A percentile compares a stretch with the other conserved stretches of the same genome.
These are phyloP conservation scores for Stomatorhinus walkeri DNA, from an alignment of 2,797 vertebrate genomes.

Conservation along the genomic window DNA sequence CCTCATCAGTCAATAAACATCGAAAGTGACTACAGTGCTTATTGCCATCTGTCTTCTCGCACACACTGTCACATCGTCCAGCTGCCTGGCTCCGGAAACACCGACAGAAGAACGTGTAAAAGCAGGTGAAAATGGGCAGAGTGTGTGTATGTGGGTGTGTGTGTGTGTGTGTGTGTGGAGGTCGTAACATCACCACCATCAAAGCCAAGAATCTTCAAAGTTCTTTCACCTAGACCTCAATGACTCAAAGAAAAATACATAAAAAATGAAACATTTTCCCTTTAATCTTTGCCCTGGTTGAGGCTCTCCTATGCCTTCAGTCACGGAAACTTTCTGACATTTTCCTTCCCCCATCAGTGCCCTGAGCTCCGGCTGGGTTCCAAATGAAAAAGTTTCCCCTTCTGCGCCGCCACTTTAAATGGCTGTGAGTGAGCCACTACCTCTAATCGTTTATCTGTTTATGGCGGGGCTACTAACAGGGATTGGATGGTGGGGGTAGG, in stretches of 20 bases:
- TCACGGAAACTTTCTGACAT: neutral
- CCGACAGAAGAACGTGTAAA: neutral
- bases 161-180: neutral
- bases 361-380: neutral
- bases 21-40: neutral
- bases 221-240: conserved; percentile 13
- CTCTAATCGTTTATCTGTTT: conserved; percentile 20
- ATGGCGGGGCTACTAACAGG: neutral
- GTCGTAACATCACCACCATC: conserved; percentile 9
- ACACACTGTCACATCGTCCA: neutral
- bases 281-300: conserved; percentile 14
- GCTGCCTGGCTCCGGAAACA: neutral
- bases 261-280: neutral
- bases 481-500: neutral
- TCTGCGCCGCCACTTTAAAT: neutral
- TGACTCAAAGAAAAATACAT: neutral
- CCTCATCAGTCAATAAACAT: neutral
- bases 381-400: neutral
- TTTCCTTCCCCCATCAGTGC: neutral
- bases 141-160: neutral
- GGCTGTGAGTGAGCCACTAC: neutral
- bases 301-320: neutral
- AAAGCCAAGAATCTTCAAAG: conserved; percentile 21
- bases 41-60: neutral
- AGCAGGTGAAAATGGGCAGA: neutral